These are phyloP conservation scores for Asobara japonica DNA, from an alignment of 1,140 invertebrate genomes.

Conservation along the genomic window DNA sequence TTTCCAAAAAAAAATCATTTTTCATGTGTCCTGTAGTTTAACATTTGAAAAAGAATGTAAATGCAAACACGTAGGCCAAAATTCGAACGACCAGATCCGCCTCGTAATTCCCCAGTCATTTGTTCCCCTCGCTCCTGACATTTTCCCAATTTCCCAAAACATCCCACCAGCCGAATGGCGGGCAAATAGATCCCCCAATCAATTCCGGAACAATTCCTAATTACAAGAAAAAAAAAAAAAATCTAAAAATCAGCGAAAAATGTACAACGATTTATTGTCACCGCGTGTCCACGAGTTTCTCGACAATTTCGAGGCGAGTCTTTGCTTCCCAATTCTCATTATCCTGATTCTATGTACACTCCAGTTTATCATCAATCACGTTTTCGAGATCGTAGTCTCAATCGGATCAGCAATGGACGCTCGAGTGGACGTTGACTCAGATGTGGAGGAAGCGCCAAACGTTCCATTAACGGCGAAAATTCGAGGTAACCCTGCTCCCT, in stretches of 20 bases:
- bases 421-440: constrained; percentile 14
- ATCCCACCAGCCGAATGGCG: not conserved
- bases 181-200: not conserved
- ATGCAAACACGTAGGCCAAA: too few relatives aligned
- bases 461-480: constrained; percentile 4
- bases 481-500: constrained; percentile 8
- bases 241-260: constrained; percentile 28
- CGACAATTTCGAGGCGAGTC: constrained; percentile 46
- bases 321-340: constrained; percentile 49
- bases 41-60: too few relatives aligned
- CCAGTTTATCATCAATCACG: constrained; percentile 47
- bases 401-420: constrained; percentile 21
- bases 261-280: constrained; percentile 43
- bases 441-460: not conserved
- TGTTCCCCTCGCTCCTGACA: not conserved
- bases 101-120: not conserved
- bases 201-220: not conserved
- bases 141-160: not conserved
- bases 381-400: constrained; percentile 38
- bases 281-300: constrained; percentile 46
- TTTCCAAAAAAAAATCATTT: too few relatives aligned
- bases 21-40: too few relatives aligned
- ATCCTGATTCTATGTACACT: constrained; percentile 47
- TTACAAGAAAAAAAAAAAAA: constrained; percentile 6
- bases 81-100: not conserved